Conservation (phyloP, 2,113 vertebrate species). For the Gymnogyps californianus region DNA sequence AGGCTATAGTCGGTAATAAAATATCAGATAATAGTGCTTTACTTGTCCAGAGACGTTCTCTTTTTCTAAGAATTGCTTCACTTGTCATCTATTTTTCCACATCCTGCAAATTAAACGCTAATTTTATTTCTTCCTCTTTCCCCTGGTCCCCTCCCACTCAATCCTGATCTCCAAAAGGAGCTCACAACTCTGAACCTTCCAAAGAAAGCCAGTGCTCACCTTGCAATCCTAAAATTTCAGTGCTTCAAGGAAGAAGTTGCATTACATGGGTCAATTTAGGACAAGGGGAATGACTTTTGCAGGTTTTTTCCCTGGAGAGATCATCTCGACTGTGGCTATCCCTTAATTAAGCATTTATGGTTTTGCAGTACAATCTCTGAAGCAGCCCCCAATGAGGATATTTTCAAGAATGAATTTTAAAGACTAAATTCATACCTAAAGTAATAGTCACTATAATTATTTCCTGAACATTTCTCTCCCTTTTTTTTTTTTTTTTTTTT, state of each 20-base stretch:
- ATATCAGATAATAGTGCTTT: background rate
- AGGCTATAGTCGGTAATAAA: background rate
- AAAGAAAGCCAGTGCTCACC: background rate
- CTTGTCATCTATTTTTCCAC: background rate
- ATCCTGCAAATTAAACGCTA: constrained; percentile 11
- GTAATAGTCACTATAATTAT: background rate
- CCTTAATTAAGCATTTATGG: background rate
- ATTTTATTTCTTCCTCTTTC: constrained; percentile 17
- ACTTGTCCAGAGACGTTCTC: background rate
- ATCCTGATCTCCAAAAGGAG: background rate
- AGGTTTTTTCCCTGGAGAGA: background rate
- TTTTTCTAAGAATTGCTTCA: constrained; percentile 1
- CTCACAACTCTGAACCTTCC: background rate
- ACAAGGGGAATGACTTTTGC: background rate
- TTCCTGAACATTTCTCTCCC: background rate
- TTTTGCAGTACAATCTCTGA: background rate
- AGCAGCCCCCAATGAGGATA: background rate
- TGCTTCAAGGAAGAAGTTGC: background rate
- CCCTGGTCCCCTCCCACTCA: background rate
- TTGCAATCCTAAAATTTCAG: background rate
- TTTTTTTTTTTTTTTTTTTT: background rate
- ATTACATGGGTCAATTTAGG: background rate
- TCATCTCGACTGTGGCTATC: background rate
- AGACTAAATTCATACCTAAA: background rate
- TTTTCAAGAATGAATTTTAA: background rate